A percentile compares a stretch with the other conserved stretches of the same genome.
Conservation (phyloP, 2,113 vertebrate genomes). For the Aptenodytes patagonicus region DNA sequence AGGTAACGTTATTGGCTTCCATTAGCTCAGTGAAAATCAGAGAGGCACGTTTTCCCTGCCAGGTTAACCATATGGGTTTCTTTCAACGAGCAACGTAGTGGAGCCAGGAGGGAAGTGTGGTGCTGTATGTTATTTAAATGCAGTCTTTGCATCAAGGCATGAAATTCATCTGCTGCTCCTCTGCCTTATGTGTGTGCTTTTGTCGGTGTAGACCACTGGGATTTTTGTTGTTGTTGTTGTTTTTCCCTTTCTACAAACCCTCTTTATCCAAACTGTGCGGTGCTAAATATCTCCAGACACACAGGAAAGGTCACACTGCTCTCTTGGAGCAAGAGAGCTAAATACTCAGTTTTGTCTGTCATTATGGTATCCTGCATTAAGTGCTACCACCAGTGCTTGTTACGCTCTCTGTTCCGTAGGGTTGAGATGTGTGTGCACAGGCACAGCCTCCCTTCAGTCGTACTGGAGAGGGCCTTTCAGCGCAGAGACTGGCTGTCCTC, state of each 20-base stretch:
- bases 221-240: background rate
- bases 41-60: background rate
- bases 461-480: background rate
- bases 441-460: background rate
- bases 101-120: background rate
- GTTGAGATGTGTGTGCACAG: background rate
- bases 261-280: background rate
- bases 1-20: slow-evolving; percentile 30
- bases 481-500: background rate
- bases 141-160: slow-evolving; percentile 4
- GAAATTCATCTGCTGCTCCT: background rate
- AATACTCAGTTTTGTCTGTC: background rate
- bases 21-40: slow-evolving; percentile 44
- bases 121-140: slow-evolving; percentile 8
- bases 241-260: background rate
- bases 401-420: background rate
- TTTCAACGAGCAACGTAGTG: background rate
- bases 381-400: background rate
- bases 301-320: background rate
- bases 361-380: background rate
- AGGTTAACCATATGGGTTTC: slow-evolving; percentile 25
- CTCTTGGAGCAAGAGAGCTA: background rate
- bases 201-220: background rate
- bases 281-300: background rate
- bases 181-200: background rate